These are phyloP conservation scores for Neoscelio sp. DNA, from an alignment of 2,888 invertebrate genomes.

Conservation along the genomic window DNA sequence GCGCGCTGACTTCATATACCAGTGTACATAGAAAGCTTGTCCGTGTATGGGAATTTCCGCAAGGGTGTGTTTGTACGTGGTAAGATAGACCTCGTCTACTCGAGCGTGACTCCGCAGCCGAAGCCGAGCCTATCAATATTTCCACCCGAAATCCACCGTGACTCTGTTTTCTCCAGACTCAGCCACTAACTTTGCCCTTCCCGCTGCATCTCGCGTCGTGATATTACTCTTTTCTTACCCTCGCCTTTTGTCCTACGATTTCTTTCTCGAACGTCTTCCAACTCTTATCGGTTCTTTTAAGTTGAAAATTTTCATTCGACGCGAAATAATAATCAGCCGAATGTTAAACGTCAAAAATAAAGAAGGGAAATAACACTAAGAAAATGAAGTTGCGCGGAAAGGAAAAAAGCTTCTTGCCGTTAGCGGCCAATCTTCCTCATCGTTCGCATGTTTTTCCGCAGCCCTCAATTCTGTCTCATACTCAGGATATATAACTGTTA, in stretches of 20 bases:
- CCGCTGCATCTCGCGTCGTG: constrained; percentile 47
- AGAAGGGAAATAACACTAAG: constrained; percentile 6
- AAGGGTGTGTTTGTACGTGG: constrained; percentile 54
- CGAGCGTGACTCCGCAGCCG: constrained; percentile 82
- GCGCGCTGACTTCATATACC: constrained; percentile 51
- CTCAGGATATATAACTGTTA: constrained; percentile 78
- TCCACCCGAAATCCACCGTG: constrained; percentile 78
- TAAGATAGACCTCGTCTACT: constrained; percentile 81
- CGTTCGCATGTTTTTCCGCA: constrained; percentile 75
- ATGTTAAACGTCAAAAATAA: too few relatives aligned
- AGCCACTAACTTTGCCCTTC: constrained; percentile 64
- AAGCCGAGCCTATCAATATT: constrained; percentile 83
- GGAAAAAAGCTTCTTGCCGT: constrained; percentile 76
- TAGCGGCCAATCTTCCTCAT: constrained; percentile 78
- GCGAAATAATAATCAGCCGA: too few relatives aligned
- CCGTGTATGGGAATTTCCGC: constrained; percentile 25
- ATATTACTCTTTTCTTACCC: constrained; percentile 58
- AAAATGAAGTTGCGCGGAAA: constrained; percentile 49
- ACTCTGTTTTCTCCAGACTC: constrained; percentile 64
- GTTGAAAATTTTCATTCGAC: too few relatives aligned
- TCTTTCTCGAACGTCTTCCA: background rate
- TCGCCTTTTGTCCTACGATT: constrained; percentile 21
- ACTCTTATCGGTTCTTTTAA: too few relatives aligned
- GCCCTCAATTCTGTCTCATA: constrained; percentile 74
- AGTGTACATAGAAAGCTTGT: constrained; percentile 13